Evolutionary conservation across 2,797 vertebrate genomes (phyloP), one percentile per base, ranked within the genome.

Genomic region (Bradypus variegatus): DNA sequence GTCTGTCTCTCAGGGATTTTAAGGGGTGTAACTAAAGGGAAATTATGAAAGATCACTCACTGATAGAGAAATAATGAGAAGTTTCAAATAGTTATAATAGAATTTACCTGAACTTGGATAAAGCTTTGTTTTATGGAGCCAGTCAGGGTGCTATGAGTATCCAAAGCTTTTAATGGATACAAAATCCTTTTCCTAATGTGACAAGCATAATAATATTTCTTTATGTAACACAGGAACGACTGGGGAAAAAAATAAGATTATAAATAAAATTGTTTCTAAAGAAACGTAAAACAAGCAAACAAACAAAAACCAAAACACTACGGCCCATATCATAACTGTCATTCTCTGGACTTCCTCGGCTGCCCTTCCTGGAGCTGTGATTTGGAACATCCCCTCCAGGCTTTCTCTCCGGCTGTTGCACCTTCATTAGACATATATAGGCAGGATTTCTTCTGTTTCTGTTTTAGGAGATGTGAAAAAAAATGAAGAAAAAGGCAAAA

Each of bases 251-350:
- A 69, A 67, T 41, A 38, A 86, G 18, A 48, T 65, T 62, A 41
- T 62, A 90, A 93, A 36, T 94, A 78, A 84, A 89, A 89, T 87
- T 55, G 1, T 79, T 92, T 58, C 53, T 90, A 79, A 88, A 86
- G 48, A 85, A 87, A 78, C 48, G 36, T 75, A 27, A 94, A 92
- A 82, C 41, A 45, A 45, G 41, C 41, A 45, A 45, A 45, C 41
- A 45, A 45, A 45, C 41, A 45, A 45, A 45, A 45, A 45, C 41
- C 41, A 45, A 45, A 45, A 45, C 50, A 19, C n/a, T 8, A 23
- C 2, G 1, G 21, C 12, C 62, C 18, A 16, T 12, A 8, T 27
- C 79, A n/a, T 10, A 16, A 75, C 19, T 45, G 14, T 36, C 23
- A 29, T 60, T 29, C 29, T 79, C 48, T 5, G 15, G 38, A 36